Evolutionary conservation across 2,113 vertebrate species (phyloP), one percentile per base, ranked within the genome.

Genomic region (Callospermophilus lateralis): DNA sequence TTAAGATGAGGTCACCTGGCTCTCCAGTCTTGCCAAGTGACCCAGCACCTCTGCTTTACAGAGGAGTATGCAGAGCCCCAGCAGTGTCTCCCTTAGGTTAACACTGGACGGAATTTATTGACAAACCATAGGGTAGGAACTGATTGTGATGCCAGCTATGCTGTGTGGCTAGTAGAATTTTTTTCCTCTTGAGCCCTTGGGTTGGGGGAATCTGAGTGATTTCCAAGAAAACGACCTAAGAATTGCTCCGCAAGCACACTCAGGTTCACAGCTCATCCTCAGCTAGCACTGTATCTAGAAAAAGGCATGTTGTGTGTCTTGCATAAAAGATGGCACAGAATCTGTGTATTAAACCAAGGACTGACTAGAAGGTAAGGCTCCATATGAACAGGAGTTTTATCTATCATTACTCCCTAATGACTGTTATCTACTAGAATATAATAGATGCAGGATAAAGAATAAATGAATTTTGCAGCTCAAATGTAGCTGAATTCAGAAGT

Each of bases 71-170:
- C 45, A 68, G 65, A 81, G 48, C 32, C 39, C 1, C 19, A 11
- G 0, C 34, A 8, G 2, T 20, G 2, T 28, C 65, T 84, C 76
- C 45, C 12, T 0, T 63, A 20, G 15, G 17, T 61, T 32, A 28
- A 20, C 9, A 34, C n/a, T 37, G 24, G 30, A 30, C 70, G 68
- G 73, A 65, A 17, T 13, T 45, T 17, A n/a, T 34, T 37, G 61
- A 13, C 8, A 39, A 30, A 3, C 26, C 37, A 16, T 48, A 58
- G 28, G 12, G 70, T 42, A 67, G 19, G 81, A n/a, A 4, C 42
- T 39, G 26, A 6, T 53, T 22, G 4, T n/a, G 3, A 61, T 70
- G 26, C 34, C 74, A 70, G 51, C 68, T 32, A n/a, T 91, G 53
- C 24, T 30, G 37, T 39, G 12, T 2, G 76, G 8, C 1, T n/a